Percentiles rank a stretch among this genome's conserved stretches.
Evolutionary conservation across 1,140 invertebrate species (phyloP).

Genomic region (Octopus sinensis): DNA sequence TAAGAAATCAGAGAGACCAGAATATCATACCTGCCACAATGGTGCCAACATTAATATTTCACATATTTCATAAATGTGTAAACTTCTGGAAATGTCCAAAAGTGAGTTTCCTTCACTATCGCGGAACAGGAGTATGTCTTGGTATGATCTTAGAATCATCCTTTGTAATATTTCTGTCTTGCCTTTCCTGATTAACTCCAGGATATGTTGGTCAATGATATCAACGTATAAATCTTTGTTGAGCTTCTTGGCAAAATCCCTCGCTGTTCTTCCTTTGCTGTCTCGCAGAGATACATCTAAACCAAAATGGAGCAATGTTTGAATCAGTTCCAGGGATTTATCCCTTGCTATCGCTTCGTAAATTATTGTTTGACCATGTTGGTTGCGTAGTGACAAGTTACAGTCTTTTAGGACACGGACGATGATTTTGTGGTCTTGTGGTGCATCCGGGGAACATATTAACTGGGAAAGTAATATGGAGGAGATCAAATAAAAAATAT

Average conservation of each 20-base stretch:
- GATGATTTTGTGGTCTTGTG: conserved; percentile 36
- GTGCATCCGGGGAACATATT: conserved; percentile 31
- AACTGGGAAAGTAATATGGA: conserved; percentile 26
- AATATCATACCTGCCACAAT: no score
- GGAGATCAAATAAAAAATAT: neutral
- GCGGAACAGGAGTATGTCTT: conserved; percentile 34
- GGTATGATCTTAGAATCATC: conserved; percentile 37
- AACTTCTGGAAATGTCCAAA: conserved; percentile 28
- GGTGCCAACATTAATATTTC: no score
- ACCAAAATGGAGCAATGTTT: conserved; percentile 30
- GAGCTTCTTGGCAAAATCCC: conserved; percentile 33
- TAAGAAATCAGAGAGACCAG: no score
- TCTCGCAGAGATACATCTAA: conserved; percentile 38
- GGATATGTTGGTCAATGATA: conserved; percentile 34
- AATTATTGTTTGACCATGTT: conserved; percentile 37
- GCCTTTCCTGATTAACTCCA: conserved; percentile 36
- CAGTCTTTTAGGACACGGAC: conserved; percentile 33
- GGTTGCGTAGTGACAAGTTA: conserved; percentile 34
- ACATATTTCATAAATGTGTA: no score
- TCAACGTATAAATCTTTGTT: conserved; percentile 28
- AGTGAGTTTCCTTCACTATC: conserved; percentile 26
- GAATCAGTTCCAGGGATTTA: conserved; percentile 27
- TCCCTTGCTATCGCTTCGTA: conserved; percentile 33
- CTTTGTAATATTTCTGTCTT: conserved; percentile 33
- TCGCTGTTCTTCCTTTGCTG: conserved; percentile 31